phyloP scores from a whole-genome alignment of 2,888 invertebrate species.

The Drosophila subquinaria region DNA sequence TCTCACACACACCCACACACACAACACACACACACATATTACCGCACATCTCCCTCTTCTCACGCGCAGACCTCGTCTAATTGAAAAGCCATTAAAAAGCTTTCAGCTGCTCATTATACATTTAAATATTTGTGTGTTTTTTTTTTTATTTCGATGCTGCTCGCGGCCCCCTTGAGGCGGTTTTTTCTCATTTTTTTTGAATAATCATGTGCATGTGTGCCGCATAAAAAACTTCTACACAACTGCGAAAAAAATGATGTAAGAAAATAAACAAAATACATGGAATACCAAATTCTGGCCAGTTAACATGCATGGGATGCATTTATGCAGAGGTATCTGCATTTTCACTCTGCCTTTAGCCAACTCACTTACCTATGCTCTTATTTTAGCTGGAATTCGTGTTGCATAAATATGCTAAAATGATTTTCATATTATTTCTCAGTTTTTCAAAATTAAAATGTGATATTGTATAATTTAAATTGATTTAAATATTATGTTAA shows the following conservation, averaged over 20 bases:
- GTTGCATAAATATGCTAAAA: not conserved
- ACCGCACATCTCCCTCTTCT: not conserved
- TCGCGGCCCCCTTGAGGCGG: conserved; percentile 8
- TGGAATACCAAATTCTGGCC: conserved; percentile 20
- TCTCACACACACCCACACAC: conserved; percentile 13
- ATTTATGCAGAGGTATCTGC: conserved; percentile 44
- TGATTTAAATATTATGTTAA: too few species aligned
- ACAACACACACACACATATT: conserved; percentile 4
- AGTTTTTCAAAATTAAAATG: not conserved
- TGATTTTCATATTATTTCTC: not conserved
- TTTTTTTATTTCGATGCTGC: conserved; percentile 61
- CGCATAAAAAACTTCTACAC: conserved; percentile 32
- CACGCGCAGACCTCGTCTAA: conserved; percentile 69
- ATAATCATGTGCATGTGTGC: conserved; percentile 39
- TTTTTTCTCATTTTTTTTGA: conserved; percentile 44
- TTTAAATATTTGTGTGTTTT: conserved; percentile 75
- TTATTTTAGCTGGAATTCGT: not conserved
- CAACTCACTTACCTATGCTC: conserved; percentile 13
- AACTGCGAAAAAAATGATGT: conserved; percentile 5
- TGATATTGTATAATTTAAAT: not conserved
- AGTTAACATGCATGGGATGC: conserved; percentile 45
- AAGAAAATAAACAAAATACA: conserved; percentile 3
- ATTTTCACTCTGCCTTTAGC: conserved; percentile 21
- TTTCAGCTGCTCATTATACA: conserved; percentile 81
- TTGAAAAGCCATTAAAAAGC: conserved; percentile 82